phyloP scores from a whole-genome alignment of 2,113 vertebrate species.

The Notarius quadriscutis region DNA sequence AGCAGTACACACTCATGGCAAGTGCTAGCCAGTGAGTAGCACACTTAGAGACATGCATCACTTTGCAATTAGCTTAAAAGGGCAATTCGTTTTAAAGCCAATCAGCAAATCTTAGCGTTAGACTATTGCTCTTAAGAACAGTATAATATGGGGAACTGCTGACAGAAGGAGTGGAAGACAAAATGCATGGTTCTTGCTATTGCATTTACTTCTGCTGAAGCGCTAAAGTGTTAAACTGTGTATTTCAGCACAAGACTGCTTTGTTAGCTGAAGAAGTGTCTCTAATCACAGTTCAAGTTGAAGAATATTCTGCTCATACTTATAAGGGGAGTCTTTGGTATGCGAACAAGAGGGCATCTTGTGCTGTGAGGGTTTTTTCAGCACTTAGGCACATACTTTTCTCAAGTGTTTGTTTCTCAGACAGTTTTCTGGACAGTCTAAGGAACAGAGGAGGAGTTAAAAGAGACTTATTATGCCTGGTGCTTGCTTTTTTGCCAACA shows the following conservation, averaged over 20 bases:
- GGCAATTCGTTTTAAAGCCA: not conserved
- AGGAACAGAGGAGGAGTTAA: not conserved
- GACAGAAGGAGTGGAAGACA: not conserved
- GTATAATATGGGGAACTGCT: slow-evolving; percentile 2
- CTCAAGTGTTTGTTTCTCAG: slow-evolving; percentile 24
- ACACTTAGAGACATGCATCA: slow-evolving; percentile 31
- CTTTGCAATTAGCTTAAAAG: slow-evolving; percentile 46
- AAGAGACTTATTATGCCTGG: not conserved
- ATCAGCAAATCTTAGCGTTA: slow-evolving; percentile 6
- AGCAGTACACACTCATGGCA: slow-evolving; percentile 22
- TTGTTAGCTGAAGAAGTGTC: not conserved
- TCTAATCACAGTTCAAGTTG: slow-evolving; percentile 12
- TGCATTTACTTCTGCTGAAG: not conserved
- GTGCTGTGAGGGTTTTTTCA: not conserved
- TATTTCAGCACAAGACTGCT: not conserved
- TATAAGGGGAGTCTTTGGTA: not conserved
- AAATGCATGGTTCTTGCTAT: not conserved
- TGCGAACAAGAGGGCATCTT: not conserved
- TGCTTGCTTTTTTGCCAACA: not conserved
- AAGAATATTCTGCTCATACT: slow-evolving; percentile 16
- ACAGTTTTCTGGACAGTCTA: slow-evolving; percentile 19
- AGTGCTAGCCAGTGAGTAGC: slow-evolving; percentile 1
- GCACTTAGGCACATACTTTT: not conserved
- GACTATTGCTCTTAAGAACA: not conserved
- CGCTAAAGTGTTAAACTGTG: not conserved